Evolutionary conservation across 2,113 vertebrate genomes (phyloP).

Genomic region (Dasyornis broadbenti): DNA sequence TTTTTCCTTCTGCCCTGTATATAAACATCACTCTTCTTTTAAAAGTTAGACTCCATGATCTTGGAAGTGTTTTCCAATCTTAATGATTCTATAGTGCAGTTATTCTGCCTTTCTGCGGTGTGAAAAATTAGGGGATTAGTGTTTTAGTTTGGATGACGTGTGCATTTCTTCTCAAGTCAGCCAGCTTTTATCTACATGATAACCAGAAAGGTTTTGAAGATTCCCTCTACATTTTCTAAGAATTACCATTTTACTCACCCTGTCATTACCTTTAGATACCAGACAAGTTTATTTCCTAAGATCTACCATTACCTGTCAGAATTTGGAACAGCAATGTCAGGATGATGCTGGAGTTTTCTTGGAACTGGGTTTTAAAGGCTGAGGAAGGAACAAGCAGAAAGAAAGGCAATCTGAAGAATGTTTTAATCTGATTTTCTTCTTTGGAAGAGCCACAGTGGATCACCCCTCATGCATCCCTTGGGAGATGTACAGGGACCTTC

Average conservation of each 20-base stretch:
- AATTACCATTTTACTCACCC: background rate
- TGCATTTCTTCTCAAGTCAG: background rate
- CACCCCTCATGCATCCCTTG: accelerated
- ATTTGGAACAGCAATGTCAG: background rate
- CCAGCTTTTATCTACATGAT: background rate
- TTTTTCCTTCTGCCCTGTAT: background rate
- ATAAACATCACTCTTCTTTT: background rate
- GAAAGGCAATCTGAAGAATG: background rate
- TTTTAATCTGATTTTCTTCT: background rate
- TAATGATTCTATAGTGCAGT: background rate
- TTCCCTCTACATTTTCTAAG: background rate
- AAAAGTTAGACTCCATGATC: background rate
- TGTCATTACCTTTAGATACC: background rate
- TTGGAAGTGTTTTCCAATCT: background rate
- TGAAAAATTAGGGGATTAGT: background rate
- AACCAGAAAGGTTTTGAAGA: background rate
- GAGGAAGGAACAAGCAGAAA: background rate
- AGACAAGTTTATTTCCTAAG: background rate
- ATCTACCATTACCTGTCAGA: background rate
- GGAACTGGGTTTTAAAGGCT: background rate
- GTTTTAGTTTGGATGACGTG: background rate
- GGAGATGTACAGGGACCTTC: background rate
- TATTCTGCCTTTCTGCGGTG: background rate
- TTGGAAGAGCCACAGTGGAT: background rate
- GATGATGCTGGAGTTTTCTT: background rate